Evolutionary conservation across 2,888 invertebrate genomes (phyloP).

Genomic region (Dasypolia templi): DNA sequence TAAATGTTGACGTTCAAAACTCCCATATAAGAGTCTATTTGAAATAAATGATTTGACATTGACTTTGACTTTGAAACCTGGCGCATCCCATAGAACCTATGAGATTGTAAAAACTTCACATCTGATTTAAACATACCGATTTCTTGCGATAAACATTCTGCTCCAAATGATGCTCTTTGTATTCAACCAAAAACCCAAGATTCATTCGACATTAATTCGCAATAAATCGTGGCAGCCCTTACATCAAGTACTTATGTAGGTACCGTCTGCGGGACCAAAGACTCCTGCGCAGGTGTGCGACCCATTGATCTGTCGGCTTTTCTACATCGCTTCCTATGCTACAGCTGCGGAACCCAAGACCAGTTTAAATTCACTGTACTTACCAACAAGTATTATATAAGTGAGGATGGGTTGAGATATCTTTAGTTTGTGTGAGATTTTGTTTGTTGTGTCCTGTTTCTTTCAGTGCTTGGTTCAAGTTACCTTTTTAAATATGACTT

Average conservation of each 20-base stretch:
- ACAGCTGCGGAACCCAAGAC: slow-evolving; percentile 66
- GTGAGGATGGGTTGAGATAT: slow-evolving; percentile 15
- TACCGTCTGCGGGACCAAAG: slow-evolving; percentile 40
- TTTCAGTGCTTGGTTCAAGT: background rate
- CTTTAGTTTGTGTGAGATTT: slow-evolving; percentile 10
- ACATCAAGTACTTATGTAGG: slow-evolving; percentile 34
- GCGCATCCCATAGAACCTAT: no score
- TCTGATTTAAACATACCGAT: no score
- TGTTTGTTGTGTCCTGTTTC: background rate
- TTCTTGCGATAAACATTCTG: no score
- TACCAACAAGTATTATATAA: slow-evolving; percentile 20
- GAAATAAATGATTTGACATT: no score
- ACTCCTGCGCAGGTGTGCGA: slow-evolving; percentile 74
- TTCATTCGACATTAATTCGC: slow-evolving; percentile 15
- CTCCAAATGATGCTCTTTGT: background rate
- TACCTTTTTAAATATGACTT: background rate
- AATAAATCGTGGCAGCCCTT: slow-evolving; percentile 44
- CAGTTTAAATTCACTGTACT: slow-evolving; percentile 40
- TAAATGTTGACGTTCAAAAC: no score
- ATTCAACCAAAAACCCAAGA: background rate
- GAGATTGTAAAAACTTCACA: background rate
- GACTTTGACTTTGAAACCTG: no score
- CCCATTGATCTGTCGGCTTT: slow-evolving; percentile 65
- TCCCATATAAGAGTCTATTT: no score
- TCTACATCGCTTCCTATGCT: slow-evolving; percentile 69